phyloP scores from a whole-genome alignment of 64 coral and sea anemone genomes.

The Acropora yongei region DNA sequence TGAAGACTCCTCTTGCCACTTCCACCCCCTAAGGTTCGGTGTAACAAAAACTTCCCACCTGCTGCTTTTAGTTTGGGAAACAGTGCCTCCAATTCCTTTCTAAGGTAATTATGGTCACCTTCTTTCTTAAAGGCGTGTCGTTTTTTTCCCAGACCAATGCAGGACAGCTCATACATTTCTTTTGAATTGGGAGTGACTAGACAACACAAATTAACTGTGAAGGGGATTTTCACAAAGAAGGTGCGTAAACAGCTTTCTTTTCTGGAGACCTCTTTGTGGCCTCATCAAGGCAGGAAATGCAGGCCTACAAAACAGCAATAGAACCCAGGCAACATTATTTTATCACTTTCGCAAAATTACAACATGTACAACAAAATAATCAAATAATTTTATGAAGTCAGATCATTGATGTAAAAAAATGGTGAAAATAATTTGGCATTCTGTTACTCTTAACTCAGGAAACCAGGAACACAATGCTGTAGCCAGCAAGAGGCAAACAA shows the following conservation, averaged over 20 bases:
- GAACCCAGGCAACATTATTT: not conserved
- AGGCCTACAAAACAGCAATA: not conserved
- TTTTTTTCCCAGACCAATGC: not conserved
- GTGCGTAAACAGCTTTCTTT: not conserved
- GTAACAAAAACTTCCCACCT: not conserved
- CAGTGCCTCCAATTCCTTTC: not conserved
- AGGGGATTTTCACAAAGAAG: not conserved
- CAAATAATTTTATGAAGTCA: not conserved
- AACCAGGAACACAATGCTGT: not conserved
- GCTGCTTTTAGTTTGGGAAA: not conserved
- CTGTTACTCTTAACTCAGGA: not conserved
- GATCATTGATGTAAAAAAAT: not conserved
- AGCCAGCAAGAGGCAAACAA: not conserved
- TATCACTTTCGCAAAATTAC: not conserved
- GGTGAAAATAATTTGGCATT: not conserved
- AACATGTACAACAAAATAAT: not conserved
- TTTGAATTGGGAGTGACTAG: not conserved
- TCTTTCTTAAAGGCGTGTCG: not conserved
- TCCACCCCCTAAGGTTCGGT: not conserved
- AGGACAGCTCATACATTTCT: not conserved
- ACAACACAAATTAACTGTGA: not conserved
- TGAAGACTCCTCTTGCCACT: not conserved
- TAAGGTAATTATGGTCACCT: not conserved
- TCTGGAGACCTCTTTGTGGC: not conserved
- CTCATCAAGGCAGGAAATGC: not conserved